phyloP scores from a whole-genome alignment of 1,140 invertebrate genomes.

The Chironomus striatipennis region DNA sequence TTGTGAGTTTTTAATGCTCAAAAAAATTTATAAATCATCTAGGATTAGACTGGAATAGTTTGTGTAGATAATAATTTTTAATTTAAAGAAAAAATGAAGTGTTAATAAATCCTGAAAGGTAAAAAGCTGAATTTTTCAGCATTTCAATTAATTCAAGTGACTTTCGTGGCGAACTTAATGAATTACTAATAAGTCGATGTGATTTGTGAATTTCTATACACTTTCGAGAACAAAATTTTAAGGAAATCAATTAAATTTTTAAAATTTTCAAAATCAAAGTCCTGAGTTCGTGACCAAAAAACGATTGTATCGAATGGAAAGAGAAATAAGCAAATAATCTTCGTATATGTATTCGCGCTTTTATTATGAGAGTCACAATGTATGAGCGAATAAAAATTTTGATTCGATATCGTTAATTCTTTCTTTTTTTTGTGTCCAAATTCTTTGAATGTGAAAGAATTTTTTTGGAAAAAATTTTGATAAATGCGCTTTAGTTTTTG shows the following conservation, averaged over 20 bases:
- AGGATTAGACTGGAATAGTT: no score
- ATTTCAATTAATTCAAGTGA: conserved; percentile 1
- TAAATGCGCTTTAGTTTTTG: no score
- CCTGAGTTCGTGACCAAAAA: not conserved
- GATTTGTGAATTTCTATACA: not conserved
- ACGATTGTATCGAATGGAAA: not conserved
- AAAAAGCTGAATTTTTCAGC: not conserved
- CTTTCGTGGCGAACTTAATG: not conserved
- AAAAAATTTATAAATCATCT: not conserved
- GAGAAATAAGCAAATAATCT: not conserved
- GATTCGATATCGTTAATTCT: no score
- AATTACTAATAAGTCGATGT: not conserved
- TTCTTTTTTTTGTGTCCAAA: no score
- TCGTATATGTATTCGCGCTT: no score
- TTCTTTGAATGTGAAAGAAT: no score
- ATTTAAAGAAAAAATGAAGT: not conserved
- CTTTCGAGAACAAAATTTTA: not conserved
- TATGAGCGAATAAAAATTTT: no score
- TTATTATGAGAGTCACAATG: no score
- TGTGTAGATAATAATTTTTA: no score
- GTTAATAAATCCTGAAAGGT: not conserved
- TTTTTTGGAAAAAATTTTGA: no score
- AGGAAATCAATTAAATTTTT: not conserved
- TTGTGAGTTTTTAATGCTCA: not conserved
- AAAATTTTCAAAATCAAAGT: not conserved